These are phyloP conservation scores for Amniataba percoides DNA, from an alignment of 2,797 vertebrate species.

Conservation along the genomic window DNA sequence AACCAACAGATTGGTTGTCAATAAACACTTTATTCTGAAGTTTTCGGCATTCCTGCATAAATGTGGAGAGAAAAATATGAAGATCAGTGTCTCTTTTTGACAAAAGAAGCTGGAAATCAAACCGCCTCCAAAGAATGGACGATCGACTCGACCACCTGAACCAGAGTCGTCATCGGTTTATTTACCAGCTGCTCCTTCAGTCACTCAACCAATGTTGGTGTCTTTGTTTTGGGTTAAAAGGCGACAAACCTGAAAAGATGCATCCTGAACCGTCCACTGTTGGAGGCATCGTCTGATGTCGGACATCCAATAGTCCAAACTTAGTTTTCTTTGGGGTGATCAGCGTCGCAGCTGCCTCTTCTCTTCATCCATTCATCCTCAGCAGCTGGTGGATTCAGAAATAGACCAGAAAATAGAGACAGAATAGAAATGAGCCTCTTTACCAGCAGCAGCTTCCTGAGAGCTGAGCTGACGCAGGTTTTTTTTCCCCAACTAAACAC, in stretches of 20 bases:
- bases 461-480: constrained; percentile 24
- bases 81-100: not conserved
- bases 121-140: not conserved
- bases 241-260: not conserved
- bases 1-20: not conserved
- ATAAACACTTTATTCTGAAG: too few relatives aligned
- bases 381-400: constrained; percentile 31
- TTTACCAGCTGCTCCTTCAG: too few relatives aligned
- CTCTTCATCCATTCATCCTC: constrained; percentile 12
- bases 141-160: not conserved
- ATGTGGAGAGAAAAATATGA: too few relatives aligned
- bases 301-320: not conserved
- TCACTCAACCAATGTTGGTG: not conserved
- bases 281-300: not conserved
- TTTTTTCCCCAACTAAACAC: not conserved
- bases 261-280: not conserved
- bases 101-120: not conserved
- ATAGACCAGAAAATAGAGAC: constrained; percentile 19
- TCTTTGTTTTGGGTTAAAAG: not conserved
- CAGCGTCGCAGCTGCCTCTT: constrained; percentile 7
- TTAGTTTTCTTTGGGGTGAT: not conserved
- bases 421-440: constrained; percentile 2
- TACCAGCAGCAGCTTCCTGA: constrained; percentile 7
- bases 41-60: too few relatives aligned
- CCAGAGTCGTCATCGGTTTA: too few relatives aligned